Evolutionary conservation across 1,140 invertebrate species (phyloP), one percentile per base, ranked within the genome.

Genomic region (Drosophila grimshawi): DNA sequence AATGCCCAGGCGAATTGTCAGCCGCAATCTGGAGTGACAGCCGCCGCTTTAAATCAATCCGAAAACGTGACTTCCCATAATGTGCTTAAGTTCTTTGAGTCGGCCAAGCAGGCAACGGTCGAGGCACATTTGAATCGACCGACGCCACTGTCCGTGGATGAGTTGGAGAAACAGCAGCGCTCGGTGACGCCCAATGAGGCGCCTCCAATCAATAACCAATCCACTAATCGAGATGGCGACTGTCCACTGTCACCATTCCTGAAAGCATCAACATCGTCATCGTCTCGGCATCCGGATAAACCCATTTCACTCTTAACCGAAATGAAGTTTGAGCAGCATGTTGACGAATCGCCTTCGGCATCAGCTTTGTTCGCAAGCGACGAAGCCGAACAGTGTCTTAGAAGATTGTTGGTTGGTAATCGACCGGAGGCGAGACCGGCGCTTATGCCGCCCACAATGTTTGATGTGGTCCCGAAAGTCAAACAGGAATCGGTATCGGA

Each of bases 101-200:
- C 96, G 92, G 97, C 95, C 5, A 96, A 96, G 71, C 95, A 95
- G 52, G 94, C 95, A 33, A 93, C 86, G 7, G 77, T 81, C 4
- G 93, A 92, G 41, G 92, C 93, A 69, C 93, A 94, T 30, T 93
- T 94, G 8, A 93, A 93, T n/a, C 93, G 94, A 0, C 80, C 93
- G 11, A 93, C 93, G 37, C 93, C 94, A 3, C 95, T 96, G 30
- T 96, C 97, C 53, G 95, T 98, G 6, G 97, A 97, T 83, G 96
- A 98, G 91, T 97, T 98, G 81, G 97, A 98, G 81, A 97, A 97
- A 73, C 96, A 97, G 78, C 97, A 97, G 80, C 94, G 96, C 53
- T 72, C 80, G 7, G 62, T 49, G 5, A 83, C 85, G 33, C 85
- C 85, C 4, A 76, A 61, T 35, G 78, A 83, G 43, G 59, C 62